phyloP scores from a whole-genome alignment of 1,140 invertebrate species.

The Cydia amplana region DNA sequence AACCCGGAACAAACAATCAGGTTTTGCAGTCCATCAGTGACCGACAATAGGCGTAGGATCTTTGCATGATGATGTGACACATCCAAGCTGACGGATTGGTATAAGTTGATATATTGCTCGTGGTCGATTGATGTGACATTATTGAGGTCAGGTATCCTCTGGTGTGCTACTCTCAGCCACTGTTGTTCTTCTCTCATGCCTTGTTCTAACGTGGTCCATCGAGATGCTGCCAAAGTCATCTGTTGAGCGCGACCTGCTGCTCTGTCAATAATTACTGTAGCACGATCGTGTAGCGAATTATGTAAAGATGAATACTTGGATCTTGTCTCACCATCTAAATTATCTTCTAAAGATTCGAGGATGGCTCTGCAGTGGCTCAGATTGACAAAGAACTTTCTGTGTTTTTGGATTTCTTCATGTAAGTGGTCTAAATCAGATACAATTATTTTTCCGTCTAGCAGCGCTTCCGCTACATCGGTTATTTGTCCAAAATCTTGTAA shows the following conservation, averaged over 20 bases:
- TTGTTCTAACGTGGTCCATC: constrained; percentile 90
- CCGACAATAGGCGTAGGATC: constrained; percentile 84
- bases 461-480: constrained; percentile 88
- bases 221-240: constrained; percentile 89
- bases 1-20: constrained; percentile 86
- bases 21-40: constrained; percentile 87
- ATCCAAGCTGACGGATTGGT: constrained; percentile 88
- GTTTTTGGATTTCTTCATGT: constrained; percentile 93
- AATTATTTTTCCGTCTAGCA: constrained; percentile 87
- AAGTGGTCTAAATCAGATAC: constrained; percentile 87
- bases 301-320: constrained; percentile 87
- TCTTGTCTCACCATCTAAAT: constrained; percentile 89
- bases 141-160: constrained; percentile 88
- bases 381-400: constrained; percentile 93
- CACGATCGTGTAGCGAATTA: constrained; percentile 86
- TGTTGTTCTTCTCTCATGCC: constrained; percentile 89
- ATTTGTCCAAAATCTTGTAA: constrained; percentile 91
- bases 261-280: constrained; percentile 87
- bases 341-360: constrained; percentile 90
- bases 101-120: constrained; percentile 90
- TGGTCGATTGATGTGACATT: constrained; percentile 89
- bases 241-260: constrained; percentile 88
- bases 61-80: constrained; percentile 88
- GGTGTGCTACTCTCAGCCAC: constrained; percentile 90
- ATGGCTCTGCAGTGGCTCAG: constrained; percentile 91